Base-by-base conservation (phyloP, 2,113 vertebrate genomes). In the Saguinus midas region DNA sequence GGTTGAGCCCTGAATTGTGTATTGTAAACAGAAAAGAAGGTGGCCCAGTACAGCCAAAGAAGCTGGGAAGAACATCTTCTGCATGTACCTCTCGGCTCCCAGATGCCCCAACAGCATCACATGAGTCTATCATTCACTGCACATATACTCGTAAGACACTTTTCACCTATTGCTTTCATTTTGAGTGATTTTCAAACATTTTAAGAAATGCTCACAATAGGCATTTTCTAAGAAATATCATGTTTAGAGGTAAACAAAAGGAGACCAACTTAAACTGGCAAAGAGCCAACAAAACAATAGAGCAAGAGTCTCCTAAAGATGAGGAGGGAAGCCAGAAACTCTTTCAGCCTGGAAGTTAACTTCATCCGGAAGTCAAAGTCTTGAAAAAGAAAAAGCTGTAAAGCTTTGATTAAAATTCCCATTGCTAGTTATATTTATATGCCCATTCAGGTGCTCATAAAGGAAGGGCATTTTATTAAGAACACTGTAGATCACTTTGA, bases 401-500 rank as follows among this genome's bases (percentile, higher is more conserved):
- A 91, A 96, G 87, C 91, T 92, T 95, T 97, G 92, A 96, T 97
- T 97, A 96, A 97, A 97, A 97, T 82, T 78, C 96, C 96, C 94
- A 55, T 87, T 88, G 76, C 94, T 32, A 17, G 90, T 88, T 92
- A 88, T 96, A 97, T 97, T 98, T 97, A 96, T 96, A 97, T 78
- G 76, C 84, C 82, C 84, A 92, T 96, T 94, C 92, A 94, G 81
- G 66, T 80, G 43, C 87, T 95, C 96, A 79, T 96, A 97, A 97
- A 97, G 78, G 73, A 93, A 93, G 92, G 81, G 88, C 96, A 66
- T 92, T 97, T 97, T 95, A 97, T 96, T 96, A 91, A 97, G 88
- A 98, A 86, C 35, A 75, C 40, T 27, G 83, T 96, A 96, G 83
- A 95, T 96, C 96, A 92, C 78, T 93, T 64, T 86, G 92, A 96